Percentiles rank a stretch among this genome's conserved stretches.
Conservation (phyloP, 2,113 vertebrate species). For the Redunca redunca region DNA sequence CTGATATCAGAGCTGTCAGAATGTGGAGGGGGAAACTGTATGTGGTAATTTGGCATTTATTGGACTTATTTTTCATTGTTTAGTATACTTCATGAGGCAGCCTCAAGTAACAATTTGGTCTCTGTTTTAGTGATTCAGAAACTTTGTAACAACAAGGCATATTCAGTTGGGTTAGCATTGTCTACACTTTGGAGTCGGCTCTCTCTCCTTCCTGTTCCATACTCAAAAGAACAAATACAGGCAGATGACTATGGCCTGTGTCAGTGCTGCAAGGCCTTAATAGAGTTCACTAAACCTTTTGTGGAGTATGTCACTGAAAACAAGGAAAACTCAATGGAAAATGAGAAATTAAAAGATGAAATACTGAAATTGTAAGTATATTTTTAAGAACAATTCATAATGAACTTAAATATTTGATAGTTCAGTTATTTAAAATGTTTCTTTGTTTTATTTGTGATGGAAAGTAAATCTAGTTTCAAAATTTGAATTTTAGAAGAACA, state of each 20-base stretch:
- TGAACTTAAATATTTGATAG: background rate
- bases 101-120: conserved; percentile 24
- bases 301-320: conserved; percentile 82
- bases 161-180: conserved; percentile 85
- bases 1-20: background rate
- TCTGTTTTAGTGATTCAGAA: conserved; percentile 85
- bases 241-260: conserved; percentile 87
- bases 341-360: conserved; percentile 84
- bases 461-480: background rate
- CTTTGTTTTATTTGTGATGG: background rate
- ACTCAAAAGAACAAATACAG: conserved; percentile 86
- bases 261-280: conserved; percentile 86
- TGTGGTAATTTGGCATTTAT: background rate
- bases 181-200: conserved; percentile 89
- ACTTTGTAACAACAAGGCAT: conserved; percentile 84
- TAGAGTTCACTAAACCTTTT: conserved; percentile 86
- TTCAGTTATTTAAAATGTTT: background rate
- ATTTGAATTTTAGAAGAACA: conserved; percentile 32
- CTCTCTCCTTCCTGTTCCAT: conserved; percentile 90
- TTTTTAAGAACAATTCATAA: background rate
- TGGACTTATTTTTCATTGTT: background rate
- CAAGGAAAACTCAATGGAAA: conserved; percentile 69
- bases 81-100: background rate
- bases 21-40: background rate
- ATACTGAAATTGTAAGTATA: conserved; percentile 91